These are phyloP conservation scores for Cyanistes caeruleus DNA, from an alignment of 2,113 vertebrate species.

Conservation along the genomic window DNA sequence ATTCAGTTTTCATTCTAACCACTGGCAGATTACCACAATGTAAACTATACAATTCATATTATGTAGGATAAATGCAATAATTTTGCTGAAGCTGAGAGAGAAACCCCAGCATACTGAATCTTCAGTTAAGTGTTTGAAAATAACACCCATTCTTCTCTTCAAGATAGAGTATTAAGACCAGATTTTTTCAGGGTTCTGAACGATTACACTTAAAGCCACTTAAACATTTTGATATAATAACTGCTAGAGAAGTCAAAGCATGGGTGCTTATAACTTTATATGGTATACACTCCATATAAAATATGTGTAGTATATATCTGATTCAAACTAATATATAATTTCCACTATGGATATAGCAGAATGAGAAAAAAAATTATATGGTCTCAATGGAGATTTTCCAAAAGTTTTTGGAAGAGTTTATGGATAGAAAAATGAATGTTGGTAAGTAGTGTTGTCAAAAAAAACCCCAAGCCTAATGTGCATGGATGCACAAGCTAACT, in stretches of 20 bases:
- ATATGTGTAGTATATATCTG: background rate
- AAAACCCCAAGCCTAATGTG: background rate
- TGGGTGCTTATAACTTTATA: background rate
- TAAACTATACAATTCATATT: background rate
- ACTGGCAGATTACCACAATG: background rate
- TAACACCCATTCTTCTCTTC: background rate
- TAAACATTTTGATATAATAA: slow-evolving; percentile 1
- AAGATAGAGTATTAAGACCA: slow-evolving; percentile 46
- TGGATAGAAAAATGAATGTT: background rate
- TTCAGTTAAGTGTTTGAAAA: slow-evolving; percentile 4
- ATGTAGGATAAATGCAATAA: background rate
- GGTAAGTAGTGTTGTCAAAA: background rate
- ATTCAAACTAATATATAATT: background rate
- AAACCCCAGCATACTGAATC: background rate
- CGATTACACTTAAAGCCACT: background rate
- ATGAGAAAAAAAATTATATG: background rate
- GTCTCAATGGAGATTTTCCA: background rate
- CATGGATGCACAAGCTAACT: background rate
- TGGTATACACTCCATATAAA: background rate
- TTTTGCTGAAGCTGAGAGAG: background rate
- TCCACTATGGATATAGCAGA: background rate
- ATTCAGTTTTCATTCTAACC: background rate
- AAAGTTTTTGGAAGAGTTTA: background rate
- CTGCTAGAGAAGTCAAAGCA: slow-evolving; percentile 10
- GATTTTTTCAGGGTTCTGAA: slow-evolving; percentile 39